Evolutionary conservation across 2,888 invertebrate species (phyloP), one percentile per base, ranked within the genome.

Genomic region (Protonemura montana): DNA sequence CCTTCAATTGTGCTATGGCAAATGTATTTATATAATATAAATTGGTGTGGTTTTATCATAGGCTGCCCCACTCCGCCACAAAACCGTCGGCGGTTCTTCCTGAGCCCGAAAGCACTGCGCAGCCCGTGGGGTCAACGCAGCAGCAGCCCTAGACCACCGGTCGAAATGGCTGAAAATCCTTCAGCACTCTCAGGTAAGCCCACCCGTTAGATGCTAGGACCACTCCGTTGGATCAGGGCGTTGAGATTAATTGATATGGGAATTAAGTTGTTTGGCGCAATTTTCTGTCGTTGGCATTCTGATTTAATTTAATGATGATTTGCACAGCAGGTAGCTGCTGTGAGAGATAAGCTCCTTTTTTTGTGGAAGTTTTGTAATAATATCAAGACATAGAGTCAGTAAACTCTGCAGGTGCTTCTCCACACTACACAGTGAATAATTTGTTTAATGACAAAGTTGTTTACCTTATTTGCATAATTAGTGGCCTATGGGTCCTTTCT

Each of bases 21-120:
- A n/a, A n/a, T n/a, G n/a, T n/a, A n/a, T n/a, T n/a, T n/a, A n/a
- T n/a, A n/a, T n/a, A n/a, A n/a, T n/a, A n/a, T n/a, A n/a, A n/a
- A n/a, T n/a, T n/a, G n/a, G n/a, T n/a, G n/a, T 87, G 27, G 21
- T 29, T 82, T 82, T 86, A 86, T 30, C 28, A 1, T 88, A 91
- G 91, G 92, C 89, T 97, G 96, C 90, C 96, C 97, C 82, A 97
- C 97, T 84, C 97, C 97, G 82, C 96, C 96, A 0, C 95, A 95
- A 89, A 93, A 93, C 88, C 93, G 96, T 89, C 94, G 96, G 91
- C 94, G 95, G 91, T 96, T 97, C 92, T 96, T 97, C 92, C 93
- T 96, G 82, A 96, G 96, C 89, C 95, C 97, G 13, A 96, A 96
- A 91, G 95, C 95, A 35, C 91, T 97, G 87, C 93, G 96, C 88